Conservation (phyloP, 2,797 vertebrate genomes). For the Darevskia mixta region DNA sequence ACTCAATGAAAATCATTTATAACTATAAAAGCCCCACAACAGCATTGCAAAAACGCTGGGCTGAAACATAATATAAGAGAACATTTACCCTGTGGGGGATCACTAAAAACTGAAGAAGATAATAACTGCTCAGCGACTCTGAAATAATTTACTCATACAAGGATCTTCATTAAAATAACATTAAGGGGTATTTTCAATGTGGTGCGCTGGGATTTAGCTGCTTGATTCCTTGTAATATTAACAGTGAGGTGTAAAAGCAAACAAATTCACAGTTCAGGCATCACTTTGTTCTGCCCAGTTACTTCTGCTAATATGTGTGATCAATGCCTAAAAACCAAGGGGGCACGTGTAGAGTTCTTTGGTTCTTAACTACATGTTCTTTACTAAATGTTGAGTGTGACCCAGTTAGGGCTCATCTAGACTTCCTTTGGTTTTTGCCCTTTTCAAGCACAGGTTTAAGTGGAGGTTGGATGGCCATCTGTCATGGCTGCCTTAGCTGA, state of each 20-base stretch:
- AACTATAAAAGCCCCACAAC: slow-evolving; percentile 61
- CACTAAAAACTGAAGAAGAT: slow-evolving; percentile 65
- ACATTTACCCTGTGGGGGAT: slow-evolving; percentile 60
- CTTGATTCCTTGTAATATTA: slow-evolving; percentile 68
- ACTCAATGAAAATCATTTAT: slow-evolving; percentile 65
- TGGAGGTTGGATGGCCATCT: no score
- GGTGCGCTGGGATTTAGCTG: slow-evolving; percentile 49
- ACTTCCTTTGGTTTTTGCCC: no score
- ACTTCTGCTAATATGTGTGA: slow-evolving; percentile 46
- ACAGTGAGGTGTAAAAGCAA: slow-evolving; percentile 55
- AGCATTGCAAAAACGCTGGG: slow-evolving; percentile 58
- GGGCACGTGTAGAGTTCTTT: slow-evolving; percentile 21
- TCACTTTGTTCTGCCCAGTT: slow-evolving; percentile 54
- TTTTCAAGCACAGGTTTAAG: no score
- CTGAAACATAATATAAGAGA: slow-evolving; percentile 65
- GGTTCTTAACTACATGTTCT: slow-evolving; percentile 42
- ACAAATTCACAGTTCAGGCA: slow-evolving; percentile 44
- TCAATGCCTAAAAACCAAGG: slow-evolving; percentile 21
- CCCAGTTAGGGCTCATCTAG: not conserved
- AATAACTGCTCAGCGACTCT: slow-evolving; percentile 69
- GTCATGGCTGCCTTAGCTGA: no score
- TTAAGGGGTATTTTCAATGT: slow-evolving; percentile 66
- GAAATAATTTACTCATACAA: slow-evolving; percentile 74
- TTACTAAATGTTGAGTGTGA: slow-evolving; percentile 13
- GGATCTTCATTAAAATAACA: slow-evolving; percentile 76